Percentiles rank a stretch among this genome's conserved stretches.
phyloP scores from a whole-genome alignment of 2,113 vertebrate genomes.

The Ornithorhynchus anatinus region DNA sequence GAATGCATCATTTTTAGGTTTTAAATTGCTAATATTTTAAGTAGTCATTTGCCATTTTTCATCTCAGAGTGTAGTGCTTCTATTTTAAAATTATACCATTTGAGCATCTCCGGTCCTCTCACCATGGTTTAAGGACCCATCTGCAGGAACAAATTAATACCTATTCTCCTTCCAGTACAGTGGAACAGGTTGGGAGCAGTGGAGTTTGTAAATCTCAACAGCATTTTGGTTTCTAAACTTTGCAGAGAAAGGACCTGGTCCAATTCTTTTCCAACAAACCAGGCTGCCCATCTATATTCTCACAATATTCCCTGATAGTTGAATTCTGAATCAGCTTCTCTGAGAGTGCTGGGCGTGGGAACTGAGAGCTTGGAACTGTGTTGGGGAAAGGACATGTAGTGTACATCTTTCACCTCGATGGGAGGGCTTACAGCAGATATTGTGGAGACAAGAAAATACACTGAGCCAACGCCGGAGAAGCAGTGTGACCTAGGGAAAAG shows the following conservation, averaged over 20 bases:
- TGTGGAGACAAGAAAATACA: no score
- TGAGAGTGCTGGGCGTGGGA: no score
- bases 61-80: conserved; percentile 15
- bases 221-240: conserved; percentile 28
- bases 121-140: conserved; percentile 18
- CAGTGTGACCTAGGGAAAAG: no score
- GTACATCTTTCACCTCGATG: no score
- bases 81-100: conserved; percentile 50
- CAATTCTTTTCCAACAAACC: not conserved
- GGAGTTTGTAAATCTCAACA: conserved; percentile 39
- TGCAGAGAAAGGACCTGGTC: not conserved
- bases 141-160: not conserved
- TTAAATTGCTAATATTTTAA: conserved; percentile 46
- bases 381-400: no score
- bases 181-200: conserved; percentile 22
- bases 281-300: not conserved
- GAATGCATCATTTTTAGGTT: conserved; percentile 28
- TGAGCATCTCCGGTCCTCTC: conserved; percentile 18
- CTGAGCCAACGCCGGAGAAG: no score
- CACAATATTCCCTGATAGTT: conserved; percentile 6
- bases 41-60: conserved; percentile 46
- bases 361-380: no score
- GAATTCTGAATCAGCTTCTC: not conserved
- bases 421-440: no score
- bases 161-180: conserved; percentile 11